Base-by-base conservation (phyloP, 2,888 invertebrate genomes). In the Tiliacea citrago region DNA sequence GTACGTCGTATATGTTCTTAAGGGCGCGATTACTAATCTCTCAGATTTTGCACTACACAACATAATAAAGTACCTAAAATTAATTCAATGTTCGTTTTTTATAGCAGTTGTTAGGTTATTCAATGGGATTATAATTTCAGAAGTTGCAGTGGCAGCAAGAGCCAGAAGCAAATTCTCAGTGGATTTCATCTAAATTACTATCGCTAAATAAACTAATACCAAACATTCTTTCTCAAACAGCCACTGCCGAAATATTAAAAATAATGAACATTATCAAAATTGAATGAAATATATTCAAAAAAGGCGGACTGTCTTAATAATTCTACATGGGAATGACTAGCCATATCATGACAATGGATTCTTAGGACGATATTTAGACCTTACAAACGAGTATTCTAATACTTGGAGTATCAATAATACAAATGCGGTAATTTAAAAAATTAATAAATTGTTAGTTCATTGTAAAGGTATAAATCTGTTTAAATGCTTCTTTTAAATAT, bases 271-370 rank as follows among this genome's bases (percentile, higher is more conserved):
- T 71, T 76, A 63, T 58, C 65, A 47, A 66, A 79, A 79, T 61
- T n/a, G 57, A 63, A 49, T 60, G 18, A 74, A 24, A 74, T 18
- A 74, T 18, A 63, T 74, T 67, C 29, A 81, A 77, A 81, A 75
- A 77, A 85, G 85, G 84, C 77, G 85, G 78, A 82, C 67, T 68
- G 55, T 75, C 71, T 82, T 84, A 85, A 61, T 84, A 85, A 61
- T 42, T 58, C 66, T 58, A 75, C 63, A 67, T 60, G 68, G 39
- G 29, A 65, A 74, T 78, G 81, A 77, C 63, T 83, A 78, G 68
- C 72, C 74, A 74, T 69, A 77, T 49, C 2, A 75, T 74, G 66
- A 83, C 55, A 76, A 61, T 74, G 49, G 45, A 67, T 76, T 65
- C 74, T 76, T 84, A 84, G 82, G 68, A 84, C 82, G 74, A 84